These are phyloP conservation scores for Rallus crepitans DNA, from an alignment of 2,797 vertebrate genomes.

Conservation along the genomic window DNA sequence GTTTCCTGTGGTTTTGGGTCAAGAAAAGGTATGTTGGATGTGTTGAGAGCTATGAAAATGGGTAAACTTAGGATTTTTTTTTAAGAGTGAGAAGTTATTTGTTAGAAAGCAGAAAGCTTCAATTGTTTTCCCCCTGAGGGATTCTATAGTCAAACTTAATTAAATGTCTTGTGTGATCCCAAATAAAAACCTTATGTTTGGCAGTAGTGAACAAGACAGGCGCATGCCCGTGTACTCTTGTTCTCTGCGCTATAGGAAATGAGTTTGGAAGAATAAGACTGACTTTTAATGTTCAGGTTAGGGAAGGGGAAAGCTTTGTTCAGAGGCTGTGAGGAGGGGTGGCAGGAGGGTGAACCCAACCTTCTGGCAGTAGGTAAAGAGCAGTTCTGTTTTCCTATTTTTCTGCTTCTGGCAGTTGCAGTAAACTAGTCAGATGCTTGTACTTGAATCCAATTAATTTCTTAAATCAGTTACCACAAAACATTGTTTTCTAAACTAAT, in stretches of 20 bases:
- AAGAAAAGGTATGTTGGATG: background rate
- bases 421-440: slow-evolving; percentile 23
- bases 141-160: background rate
- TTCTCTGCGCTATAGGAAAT: background rate
- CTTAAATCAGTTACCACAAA: slow-evolving; percentile 19
- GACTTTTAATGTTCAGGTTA: background rate
- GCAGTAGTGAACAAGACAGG: background rate
- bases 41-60: background rate
- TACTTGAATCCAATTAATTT: slow-evolving; percentile 31
- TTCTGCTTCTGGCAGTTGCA: slow-evolving; percentile 20
- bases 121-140: slow-evolving; percentile 7
- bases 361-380: background rate
- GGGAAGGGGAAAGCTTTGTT: background rate
- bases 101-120: slow-evolving; percentile 50
- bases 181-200: slow-evolving; percentile 40
- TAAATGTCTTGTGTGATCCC: background rate
- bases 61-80: background rate
- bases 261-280: background rate
- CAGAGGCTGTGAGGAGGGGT: background rate
- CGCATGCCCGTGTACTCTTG: background rate
- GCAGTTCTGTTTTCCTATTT: background rate
- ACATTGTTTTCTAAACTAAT: background rate
- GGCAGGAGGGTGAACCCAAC: background rate
- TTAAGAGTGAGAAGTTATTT: background rate
- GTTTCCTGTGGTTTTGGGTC: background rate